Evolutionary conservation across 2,888 invertebrate species (phyloP).

Genomic region (Papilio protenor): DNA sequence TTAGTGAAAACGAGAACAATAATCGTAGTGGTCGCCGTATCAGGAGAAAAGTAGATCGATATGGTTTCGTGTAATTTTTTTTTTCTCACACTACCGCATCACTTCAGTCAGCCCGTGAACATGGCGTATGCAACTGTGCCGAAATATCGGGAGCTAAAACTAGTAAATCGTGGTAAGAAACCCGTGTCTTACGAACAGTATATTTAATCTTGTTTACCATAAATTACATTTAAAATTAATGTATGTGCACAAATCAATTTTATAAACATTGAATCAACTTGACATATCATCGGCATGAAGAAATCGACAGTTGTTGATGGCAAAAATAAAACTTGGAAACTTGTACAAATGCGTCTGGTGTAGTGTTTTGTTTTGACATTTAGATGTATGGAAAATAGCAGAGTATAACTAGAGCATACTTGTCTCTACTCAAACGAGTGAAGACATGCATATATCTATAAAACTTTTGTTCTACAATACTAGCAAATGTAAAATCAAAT

Average conservation of each 20-base stretch:
- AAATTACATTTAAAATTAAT: background rate
- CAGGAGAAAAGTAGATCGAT: no score
- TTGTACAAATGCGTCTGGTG: background rate
- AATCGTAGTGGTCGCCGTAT: no score
- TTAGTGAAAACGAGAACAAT: no score
- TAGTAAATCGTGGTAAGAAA: no score
- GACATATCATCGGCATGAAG: background rate
- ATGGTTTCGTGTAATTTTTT: no score
- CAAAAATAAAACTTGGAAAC: background rate
- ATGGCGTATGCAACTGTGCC: no score
- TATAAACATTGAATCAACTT: background rate
- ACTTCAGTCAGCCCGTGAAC: no score
- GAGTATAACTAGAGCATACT: background rate
- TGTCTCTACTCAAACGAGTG: background rate
- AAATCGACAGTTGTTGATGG: background rate
- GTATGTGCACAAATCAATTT: background rate
- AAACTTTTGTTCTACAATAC: background rate
- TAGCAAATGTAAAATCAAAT: background rate
- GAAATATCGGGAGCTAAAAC: no score
- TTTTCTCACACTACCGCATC: no score
- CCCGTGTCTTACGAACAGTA: no score
- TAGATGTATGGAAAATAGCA: background rate
- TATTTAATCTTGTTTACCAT: background rate
- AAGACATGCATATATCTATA: background rate
- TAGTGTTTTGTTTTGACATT: background rate